Percentiles rank a stretch among this genome's conserved stretches.
These are phyloP conservation scores for Leucosticte australis DNA, from an alignment of 2,113 vertebrate genomes.

Conservation along the genomic window DNA sequence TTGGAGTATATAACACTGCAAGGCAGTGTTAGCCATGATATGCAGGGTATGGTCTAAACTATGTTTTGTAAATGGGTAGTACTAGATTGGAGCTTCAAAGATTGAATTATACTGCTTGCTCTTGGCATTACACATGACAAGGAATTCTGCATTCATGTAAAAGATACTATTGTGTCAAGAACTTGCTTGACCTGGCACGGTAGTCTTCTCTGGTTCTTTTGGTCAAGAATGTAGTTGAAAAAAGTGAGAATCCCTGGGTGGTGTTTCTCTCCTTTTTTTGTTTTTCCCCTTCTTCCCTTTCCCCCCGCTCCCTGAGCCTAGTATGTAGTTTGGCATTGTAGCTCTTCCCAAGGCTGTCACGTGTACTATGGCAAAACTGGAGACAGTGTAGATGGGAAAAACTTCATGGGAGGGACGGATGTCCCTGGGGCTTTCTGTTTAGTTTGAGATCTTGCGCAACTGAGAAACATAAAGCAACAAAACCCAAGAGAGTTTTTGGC, in stretches of 20 bases:
- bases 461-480: conserved; percentile 7
- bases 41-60: not conserved
- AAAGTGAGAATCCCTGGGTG: not conserved
- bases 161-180: not conserved
- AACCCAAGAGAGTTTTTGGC: conserved; percentile 38
- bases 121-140: not conserved
- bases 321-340: not conserved
- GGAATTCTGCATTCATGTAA: not conserved
- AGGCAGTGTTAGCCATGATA: not conserved
- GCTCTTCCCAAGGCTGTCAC: not conserved
- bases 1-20: not conserved
- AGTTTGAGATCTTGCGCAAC: conserved; percentile 4
- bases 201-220: not conserved
- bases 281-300: not conserved
- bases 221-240: not conserved
- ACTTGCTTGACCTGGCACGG: not conserved
- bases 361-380: not conserved
- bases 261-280: not conserved
- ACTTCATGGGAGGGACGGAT: not conserved
- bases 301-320: fast-evolving
- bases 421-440: conserved; percentile 8
- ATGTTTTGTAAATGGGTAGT: not conserved
- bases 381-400: not conserved
- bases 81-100: not conserved
- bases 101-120: not conserved